Evolutionary conservation across 2,888 invertebrate genomes (phyloP).

Genomic region (Plagodis pulveraria): DNA sequence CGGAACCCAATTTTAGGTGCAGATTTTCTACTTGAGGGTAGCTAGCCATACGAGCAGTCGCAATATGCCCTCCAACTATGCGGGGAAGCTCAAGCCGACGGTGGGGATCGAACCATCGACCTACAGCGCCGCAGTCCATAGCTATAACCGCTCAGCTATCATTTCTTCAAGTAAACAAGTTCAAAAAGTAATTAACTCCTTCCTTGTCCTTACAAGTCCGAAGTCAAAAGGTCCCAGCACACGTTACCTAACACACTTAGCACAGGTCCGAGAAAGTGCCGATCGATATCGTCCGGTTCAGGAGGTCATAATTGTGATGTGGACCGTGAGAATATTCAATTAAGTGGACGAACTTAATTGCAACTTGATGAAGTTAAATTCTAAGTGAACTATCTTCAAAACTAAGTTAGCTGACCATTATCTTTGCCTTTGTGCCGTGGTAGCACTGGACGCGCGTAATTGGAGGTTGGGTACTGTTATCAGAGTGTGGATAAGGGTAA

Average conservation of each 20-base stretch:
- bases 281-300: constrained; percentile 75
- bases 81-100: too few relatives aligned
- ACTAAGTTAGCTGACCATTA: constrained; percentile 84
- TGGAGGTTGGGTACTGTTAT: constrained; percentile 56
- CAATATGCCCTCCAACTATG: too few relatives aligned
- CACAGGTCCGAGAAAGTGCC: constrained; percentile 25
- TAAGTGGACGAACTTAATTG: constrained; percentile 79
- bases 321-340: constrained; percentile 82
- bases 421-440: constrained; percentile 81
- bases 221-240: constrained; percentile 5
- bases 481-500: constrained; percentile 46
- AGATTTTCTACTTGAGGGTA: too few relatives aligned
- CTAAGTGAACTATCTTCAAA: constrained; percentile 84
- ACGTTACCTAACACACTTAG: constrained; percentile 15
- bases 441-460: constrained; percentile 74
- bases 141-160: too few relatives aligned
- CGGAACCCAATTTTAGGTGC: too few relatives aligned
- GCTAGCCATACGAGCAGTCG: too few relatives aligned
- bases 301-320: constrained; percentile 77
- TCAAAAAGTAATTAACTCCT: too few relatives aligned
- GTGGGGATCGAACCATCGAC: too few relatives aligned
- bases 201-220: background rate
- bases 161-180: too few relatives aligned
- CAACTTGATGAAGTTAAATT: constrained; percentile 82
- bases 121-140: too few relatives aligned